Evolutionary conservation across 2,888 invertebrate species (phyloP), one percentile per base, ranked within the genome.

Genomic region (Drosophila subsilvestris): DNA sequence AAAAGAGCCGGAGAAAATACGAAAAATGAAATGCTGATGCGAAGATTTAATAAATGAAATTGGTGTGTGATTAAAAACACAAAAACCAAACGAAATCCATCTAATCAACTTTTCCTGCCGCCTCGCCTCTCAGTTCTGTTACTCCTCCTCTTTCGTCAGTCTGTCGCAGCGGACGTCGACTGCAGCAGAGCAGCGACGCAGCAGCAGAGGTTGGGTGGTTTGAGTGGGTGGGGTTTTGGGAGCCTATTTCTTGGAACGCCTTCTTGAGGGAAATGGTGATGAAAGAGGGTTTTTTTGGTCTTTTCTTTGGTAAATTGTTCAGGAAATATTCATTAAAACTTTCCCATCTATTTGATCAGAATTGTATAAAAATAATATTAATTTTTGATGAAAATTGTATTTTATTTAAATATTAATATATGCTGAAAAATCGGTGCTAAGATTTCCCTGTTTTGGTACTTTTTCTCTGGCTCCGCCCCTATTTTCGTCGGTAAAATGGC

Each of bases 61-160:
- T 91, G 91, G 91, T 91, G 91, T 91, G 91, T 91, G 91, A 91
- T 91, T 91, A 91, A 91, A 91, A 91, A 91, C 91, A 91, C 91
- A 91, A 91, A 91, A 91, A 90, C 91, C 90, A 90, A 90, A 90
- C 90, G 91, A 91, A 91, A 90, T 91, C 91, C 91, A 91, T 91
- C 91, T 91, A 91, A 91, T 91, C 91, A 91, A 90, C 88, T 91
- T 90, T 90, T 88, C 82, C 84, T 86, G 79, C 85, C 77, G 57
- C 76, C 72, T 62, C 56, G 44, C 59, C 59, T 70, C 59, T 68
- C 56, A 37, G 57, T 57, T n/a, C 50, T 59, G 47, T 32, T 32
- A 17, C 61, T 48, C 65, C 51, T 17, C 49, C 50, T 10, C 60
- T 22, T 22, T 3, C 25, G 6, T 6, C 25, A 1, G 0, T 25